A percentile compares a stretch with the other conserved stretches of the same genome.
Conservation (phyloP, 2,888 invertebrate species). For the Notodonta dromedarius region DNA sequence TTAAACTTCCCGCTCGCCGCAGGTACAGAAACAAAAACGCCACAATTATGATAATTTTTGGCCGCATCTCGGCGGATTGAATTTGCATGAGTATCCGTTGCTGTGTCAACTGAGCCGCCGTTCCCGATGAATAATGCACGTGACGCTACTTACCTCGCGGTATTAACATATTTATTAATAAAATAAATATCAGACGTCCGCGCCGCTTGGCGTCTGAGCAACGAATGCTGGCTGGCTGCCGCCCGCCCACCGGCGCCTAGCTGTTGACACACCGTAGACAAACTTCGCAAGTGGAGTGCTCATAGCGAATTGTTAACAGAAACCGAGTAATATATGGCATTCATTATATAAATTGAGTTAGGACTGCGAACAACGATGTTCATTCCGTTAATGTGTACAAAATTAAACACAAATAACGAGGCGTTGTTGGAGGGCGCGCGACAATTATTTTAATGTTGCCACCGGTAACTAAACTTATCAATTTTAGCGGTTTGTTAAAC, state of each 20-base stretch:
- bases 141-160: conserved; percentile 75
- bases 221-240: conserved; percentile 48
- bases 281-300: conserved; percentile 64
- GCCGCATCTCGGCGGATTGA: conserved; percentile 80
- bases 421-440: conserved; percentile 36
- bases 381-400: conserved; percentile 77
- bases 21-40: conserved; percentile 84
- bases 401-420: conserved; percentile 71
- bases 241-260: conserved; percentile 29
- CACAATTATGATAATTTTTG: conserved; percentile 82
- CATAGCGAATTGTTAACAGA: conserved; percentile 72
- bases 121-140: conserved; percentile 79
- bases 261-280: conserved; percentile 69
- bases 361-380: conserved; percentile 67
- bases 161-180: conserved; percentile 85
- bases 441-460: conserved; percentile 44
- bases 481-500: conserved; percentile 35
- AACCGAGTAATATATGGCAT: conserved; percentile 79
- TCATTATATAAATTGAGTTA: conserved; percentile 82
- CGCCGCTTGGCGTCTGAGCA: conserved; percentile 46
- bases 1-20: conserved; percentile 72
- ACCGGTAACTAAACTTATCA: conserved; percentile 34
- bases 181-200: conserved; percentile 81
- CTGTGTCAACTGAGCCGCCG: conserved; percentile 81
- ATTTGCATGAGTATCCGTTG: conserved; percentile 83